Base-by-base conservation (phyloP, 2,888 invertebrate species). In the Hyles lineata region DNA sequence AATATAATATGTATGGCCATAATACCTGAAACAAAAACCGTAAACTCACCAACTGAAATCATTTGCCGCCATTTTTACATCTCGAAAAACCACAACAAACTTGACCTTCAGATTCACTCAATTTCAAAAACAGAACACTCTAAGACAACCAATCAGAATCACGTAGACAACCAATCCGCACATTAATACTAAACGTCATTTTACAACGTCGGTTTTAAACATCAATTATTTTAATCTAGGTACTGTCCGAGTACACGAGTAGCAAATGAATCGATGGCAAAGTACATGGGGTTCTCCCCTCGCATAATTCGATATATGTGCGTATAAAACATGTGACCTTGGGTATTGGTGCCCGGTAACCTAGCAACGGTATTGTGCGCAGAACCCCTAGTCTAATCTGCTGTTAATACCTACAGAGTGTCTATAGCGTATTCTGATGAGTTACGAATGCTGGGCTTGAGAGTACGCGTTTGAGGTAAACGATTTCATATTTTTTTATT, bases 301-400 rank as follows among this genome's bases (percentile, higher is more conserved):
- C 89, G 83, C 82, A 75, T 85, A 86, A 88, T 85, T 86, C 80
- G 81, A 83, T 86, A 88, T 89, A 89, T 83, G 82, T 87, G 85
- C 83, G 83, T 91, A 90, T 91, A 90, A 87, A 87, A 86, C 85
- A 85, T 88, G 84, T 94, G 94, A 94, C 94, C 94, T 93, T 94
- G 94, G 92, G 89, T 88, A 85, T 85, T 83, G 85, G 89, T 85
- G 87, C 89, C 89, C 87, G 87, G 92, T 93, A 91, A 89, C 94
- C 90, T 92, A 92, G 93, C 93, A 93, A 94, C 93, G 90, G 85
- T 82, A 84, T 86, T 85, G 84, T 86, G 85, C 89, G 85, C 88
- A 88, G 90, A 86, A 88, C 93, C 94, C 94, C 93, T 89, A 88
- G 87, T 85, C 89, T 90, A 90, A 92, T 90, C 92, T 90, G 83